These are phyloP conservation scores for Coelopa pilipes DNA, from an alignment of 2,888 invertebrate genomes.

Conservation along the genomic window DNA sequence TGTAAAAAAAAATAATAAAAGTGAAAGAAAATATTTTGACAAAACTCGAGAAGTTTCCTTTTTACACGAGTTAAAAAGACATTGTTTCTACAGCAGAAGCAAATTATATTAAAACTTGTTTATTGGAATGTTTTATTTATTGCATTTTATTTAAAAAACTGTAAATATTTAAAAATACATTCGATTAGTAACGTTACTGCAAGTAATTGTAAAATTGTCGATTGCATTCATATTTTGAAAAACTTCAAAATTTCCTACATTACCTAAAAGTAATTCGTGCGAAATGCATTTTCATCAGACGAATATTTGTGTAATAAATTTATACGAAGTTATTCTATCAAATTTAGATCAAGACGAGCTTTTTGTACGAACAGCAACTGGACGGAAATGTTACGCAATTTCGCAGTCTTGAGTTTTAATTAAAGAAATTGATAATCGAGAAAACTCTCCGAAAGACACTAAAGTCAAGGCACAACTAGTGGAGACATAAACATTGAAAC, in stretches of 20 bases:
- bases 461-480: background rate
- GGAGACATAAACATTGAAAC: background rate
- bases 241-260: background rate
- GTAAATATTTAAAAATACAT: slow-evolving; percentile 4
- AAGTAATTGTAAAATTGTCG: slow-evolving; percentile 2
- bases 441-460: background rate
- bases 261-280: background rate
- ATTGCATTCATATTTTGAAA: background rate
- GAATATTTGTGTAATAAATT: background rate
- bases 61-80: background rate
- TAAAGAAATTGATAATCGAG: background rate
- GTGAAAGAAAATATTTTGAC: slow-evolving; percentile 24
- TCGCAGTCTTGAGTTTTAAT: background rate
- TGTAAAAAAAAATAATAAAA: slow-evolving; percentile 29
- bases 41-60: slow-evolving; percentile 34
- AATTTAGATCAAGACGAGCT: background rate
- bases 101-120: background rate
- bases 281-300: no score
- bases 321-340: background rate
- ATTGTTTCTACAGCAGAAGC: background rate
- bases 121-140: background rate
- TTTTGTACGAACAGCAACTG: background rate
- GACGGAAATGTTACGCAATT: slow-evolving; percentile 27
- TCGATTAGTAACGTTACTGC: background rate
- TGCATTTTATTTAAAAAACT: slow-evolving; percentile 10